Base-by-base conservation (phyloP, 2,797 vertebrate species). In the Pangasius djambal region DNA sequence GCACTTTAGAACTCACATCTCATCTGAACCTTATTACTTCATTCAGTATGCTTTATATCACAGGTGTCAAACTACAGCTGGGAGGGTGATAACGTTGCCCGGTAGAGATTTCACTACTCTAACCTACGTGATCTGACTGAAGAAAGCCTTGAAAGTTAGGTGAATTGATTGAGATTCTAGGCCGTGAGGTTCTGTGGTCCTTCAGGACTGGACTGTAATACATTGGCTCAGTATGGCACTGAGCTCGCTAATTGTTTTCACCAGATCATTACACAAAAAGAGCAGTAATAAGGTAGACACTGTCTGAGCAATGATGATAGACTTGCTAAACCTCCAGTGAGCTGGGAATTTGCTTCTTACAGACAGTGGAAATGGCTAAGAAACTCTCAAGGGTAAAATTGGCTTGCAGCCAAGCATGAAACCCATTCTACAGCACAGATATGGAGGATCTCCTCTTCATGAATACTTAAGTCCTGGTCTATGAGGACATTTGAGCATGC, bases 391-490 rank as follows among this genome's bases (percentile, higher is more conserved):
- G 81, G 91, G 93, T 93, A 83, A 93, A 94, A 94, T 88, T 92
- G 92, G 90, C 92, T 92, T 86, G 91, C 92, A 94, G 92, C 92
- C 92, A 94, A 94, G 93, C 92, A 87, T 93, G 92, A 95, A 93
- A 94, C 88, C 91, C 90, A 92, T 89, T 91, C 79, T 87, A 91
- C 2, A 88, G 86, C 86, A 34, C 69, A 91, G 90, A 88, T 85
- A 83, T 91, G 91, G 83, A 91, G 88, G 91, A 90, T 83, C 81
- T 50, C 92, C 87, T 88, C 87, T 90, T 83, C 10, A 1, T 63
- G 50, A 78, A 57, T 44, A 40, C 50, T 44, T 48, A 34, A 86
- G 34, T 31, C 28, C 70, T 55, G n/a, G 48, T 37, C 22, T 52
- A 55, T 77, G 12, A 67, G 8, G 4, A 48, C 6, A 63, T 63